phyloP scores from a whole-genome alignment of 2,113 vertebrate genomes.

The Aepyceros melampus region DNA sequence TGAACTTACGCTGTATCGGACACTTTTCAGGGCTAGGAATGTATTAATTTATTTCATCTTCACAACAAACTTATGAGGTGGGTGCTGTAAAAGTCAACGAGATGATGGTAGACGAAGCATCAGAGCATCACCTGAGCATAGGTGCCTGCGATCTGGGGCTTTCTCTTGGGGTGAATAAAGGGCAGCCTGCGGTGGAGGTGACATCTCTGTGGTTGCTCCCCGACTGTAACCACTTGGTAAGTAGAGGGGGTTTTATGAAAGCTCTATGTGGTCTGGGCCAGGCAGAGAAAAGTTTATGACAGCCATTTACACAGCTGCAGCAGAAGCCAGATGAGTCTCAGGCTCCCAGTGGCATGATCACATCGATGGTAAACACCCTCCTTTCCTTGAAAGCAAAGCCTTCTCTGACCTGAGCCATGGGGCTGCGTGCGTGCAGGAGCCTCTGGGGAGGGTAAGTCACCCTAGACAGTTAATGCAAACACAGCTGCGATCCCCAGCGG shows the following conservation, averaged over 20 bases:
- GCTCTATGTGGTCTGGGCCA: not conserved
- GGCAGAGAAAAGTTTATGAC: not conserved
- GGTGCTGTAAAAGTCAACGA: not conserved
- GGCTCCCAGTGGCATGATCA: conserved; percentile 45
- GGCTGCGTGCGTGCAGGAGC: accelerated
- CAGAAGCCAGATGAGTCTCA: conserved; percentile 14
- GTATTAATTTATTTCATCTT: not conserved
- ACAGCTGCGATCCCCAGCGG: not conserved
- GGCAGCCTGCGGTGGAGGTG: not conserved
- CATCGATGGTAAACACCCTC: conserved; percentile 49
- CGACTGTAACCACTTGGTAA: not conserved
- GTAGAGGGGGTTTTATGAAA: not conserved
- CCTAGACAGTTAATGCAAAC: conserved; percentile 4
- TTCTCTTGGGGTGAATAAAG: not conserved
- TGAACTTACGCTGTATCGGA: not conserved
- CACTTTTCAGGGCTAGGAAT: not conserved
- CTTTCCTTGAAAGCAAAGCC: conserved; percentile 56
- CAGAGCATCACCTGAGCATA: accelerated
- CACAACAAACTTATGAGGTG: not conserved
- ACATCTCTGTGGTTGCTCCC: not conserved
- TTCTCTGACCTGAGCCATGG: not conserved
- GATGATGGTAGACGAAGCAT: too few species aligned
- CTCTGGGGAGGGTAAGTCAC: not conserved
- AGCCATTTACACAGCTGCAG: not conserved
- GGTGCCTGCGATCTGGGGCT: accelerated